Percentiles rank a stretch among this genome's conserved stretches.
Evolutionary conservation across 1,140 invertebrate genomes (phyloP).

Genomic region (Drosophila oshimai): DNA sequence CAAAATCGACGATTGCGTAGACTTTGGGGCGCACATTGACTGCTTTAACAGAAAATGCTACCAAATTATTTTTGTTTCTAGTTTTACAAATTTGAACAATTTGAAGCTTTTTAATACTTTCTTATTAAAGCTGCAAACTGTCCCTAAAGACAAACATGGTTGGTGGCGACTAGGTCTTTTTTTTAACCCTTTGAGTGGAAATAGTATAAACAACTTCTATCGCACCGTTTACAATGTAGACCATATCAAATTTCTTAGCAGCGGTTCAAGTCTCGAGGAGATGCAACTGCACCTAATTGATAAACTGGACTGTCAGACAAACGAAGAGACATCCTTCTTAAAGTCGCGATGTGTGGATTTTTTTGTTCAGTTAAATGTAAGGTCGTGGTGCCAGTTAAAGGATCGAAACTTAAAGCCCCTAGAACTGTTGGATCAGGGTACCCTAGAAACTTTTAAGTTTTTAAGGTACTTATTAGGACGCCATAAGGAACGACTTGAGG

Average conservation of each 20-base stretch:
- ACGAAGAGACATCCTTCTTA: slow-evolving; percentile 36
- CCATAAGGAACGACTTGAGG: not conserved
- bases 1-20: slow-evolving; percentile 14
- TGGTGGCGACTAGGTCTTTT: slow-evolving; percentile 38
- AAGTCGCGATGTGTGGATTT: slow-evolving; percentile 10
- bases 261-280: not conserved
- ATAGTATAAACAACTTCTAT: not conserved
- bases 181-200: too few relatives aligned
- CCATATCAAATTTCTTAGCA: not conserved
- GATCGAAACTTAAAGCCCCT: not conserved
- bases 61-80: slow-evolving; percentile 1
- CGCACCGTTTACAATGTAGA: slow-evolving; percentile 11
- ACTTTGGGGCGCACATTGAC: not conserved
- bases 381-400: slow-evolving; percentile 20
- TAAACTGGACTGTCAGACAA: slow-evolving; percentile 20
- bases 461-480: not conserved
- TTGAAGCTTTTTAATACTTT: not conserved
- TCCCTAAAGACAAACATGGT: slow-evolving; percentile 20
- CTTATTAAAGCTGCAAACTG: not conserved
- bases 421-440: slow-evolving; percentile 34
- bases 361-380: slow-evolving; percentile 1
- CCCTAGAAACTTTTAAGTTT: not conserved
- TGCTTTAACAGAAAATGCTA: slow-evolving; percentile 25
- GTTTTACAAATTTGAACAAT: too few relatives aligned
- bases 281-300: too few relatives aligned